These are phyloP conservation scores for Thomomys bottae DNA, from an alignment of 2,113 vertebrate species.

Conservation along the genomic window DNA sequence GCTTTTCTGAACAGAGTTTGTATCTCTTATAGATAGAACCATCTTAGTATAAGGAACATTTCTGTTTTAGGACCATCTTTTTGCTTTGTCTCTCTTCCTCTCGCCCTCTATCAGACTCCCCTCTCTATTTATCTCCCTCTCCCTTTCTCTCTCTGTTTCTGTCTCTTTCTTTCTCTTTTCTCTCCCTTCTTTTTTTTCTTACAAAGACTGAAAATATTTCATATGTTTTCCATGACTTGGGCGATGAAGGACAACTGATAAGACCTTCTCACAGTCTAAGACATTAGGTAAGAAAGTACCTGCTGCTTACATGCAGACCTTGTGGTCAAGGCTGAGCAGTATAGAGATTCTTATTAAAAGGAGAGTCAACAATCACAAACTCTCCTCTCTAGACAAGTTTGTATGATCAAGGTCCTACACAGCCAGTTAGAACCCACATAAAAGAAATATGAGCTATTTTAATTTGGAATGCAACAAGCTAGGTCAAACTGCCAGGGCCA, in stretches of 20 bases:
- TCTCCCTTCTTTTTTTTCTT: background rate
- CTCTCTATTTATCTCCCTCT: too few relatives aligned
- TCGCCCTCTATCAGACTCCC: too few relatives aligned
- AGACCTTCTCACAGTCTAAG: background rate
- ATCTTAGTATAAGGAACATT: background rate
- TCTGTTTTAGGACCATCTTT: background rate
- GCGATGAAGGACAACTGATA: background rate
- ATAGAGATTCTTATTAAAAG: background rate
- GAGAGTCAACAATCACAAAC: background rate
- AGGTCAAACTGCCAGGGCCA: conserved; percentile 12
- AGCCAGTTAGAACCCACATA: background rate
- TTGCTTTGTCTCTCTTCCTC: too few relatives aligned
- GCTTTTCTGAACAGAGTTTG: background rate
- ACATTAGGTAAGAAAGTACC: background rate
- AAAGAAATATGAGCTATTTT: conserved; percentile 37
- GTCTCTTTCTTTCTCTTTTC: too few relatives aligned
- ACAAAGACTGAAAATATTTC: background rate
- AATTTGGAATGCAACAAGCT: conserved; percentile 36
- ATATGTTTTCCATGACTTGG: background rate
- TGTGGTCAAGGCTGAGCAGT: accelerated
- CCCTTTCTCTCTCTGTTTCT: too few relatives aligned
- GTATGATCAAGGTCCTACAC: background rate
- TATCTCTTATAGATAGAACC: background rate
- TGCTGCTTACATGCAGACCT: background rate
- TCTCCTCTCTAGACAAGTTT: background rate